Conservation (phyloP, 64 coral and sea anemone species). For the Porites australiensis region DNA sequence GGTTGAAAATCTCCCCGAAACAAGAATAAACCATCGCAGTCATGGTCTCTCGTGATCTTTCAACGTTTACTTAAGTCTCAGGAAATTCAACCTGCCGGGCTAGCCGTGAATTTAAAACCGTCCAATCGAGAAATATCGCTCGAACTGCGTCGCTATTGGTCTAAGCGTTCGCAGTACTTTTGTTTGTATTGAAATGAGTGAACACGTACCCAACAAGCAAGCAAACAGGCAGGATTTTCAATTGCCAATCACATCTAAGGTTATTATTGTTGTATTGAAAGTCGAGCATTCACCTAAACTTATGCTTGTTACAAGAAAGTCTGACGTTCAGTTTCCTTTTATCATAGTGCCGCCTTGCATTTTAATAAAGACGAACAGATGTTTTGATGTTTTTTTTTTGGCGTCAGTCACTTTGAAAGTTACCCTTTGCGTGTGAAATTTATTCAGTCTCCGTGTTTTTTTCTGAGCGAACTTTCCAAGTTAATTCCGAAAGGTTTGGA, state of each 20-base stretch:
- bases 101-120: slow-evolving; percentile 98
- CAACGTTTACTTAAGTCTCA: slow-evolving; percentile 28
- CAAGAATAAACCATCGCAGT: not conserved
- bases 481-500: too few species aligned
- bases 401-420: not conserved
- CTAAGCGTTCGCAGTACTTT: slow-evolving; percentile 79
- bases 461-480: too few species aligned
- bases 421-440: not conserved
- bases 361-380: slow-evolving; percentile 32
- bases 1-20: not conserved
- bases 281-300: not conserved
- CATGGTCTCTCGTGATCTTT: slow-evolving; percentile 16
- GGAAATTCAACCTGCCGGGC: slow-evolving; percentile 88
- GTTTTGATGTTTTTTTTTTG: not conserved
- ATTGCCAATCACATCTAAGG: slow-evolving; percentile 5
- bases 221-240: slow-evolving; percentile 3
- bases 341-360: slow-evolving; percentile 10
- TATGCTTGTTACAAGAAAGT: not conserved
- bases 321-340: too few species aligned
- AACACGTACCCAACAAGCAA: slow-evolving; percentile 4
- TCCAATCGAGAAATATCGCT: slow-evolving; percentile 94
- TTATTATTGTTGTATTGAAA: not conserved
- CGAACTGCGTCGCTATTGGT: slow-evolving; percentile 95
- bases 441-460: not conserved
- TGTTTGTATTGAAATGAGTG: slow-evolving; percentile 71